Conservation (phyloP, 2,113 vertebrate species). For the Trogon surrucura region DNA sequence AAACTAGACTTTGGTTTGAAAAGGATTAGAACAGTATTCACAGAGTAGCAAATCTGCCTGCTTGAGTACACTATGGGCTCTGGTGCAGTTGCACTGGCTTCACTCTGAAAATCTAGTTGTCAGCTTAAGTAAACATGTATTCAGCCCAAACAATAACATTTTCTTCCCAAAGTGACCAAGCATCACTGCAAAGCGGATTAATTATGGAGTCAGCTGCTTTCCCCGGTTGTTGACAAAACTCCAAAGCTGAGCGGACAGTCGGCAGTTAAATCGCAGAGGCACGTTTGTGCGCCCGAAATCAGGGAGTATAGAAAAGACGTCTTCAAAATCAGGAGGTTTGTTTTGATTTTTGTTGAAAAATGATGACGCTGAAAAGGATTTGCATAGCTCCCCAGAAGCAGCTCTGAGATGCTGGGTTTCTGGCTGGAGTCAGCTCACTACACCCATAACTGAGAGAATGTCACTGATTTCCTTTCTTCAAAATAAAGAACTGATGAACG, state of each 20-base stretch:
- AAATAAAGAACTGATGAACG: not conserved
- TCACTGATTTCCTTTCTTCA: slow-evolving; percentile 25
- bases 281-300: not conserved
- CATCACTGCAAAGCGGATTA: not conserved
- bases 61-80: not conserved
- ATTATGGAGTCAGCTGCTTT: not conserved
- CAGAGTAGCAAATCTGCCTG: not conserved
- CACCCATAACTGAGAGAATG: not conserved
- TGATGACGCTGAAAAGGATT: not conserved
- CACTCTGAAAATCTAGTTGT: not conserved
- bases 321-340: not conserved
- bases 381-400: not conserved
- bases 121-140: not conserved
- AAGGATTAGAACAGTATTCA: not conserved
- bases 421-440: not conserved
- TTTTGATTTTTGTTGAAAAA: not conserved
- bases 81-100: not conserved
- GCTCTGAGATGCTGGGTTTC: not conserved
- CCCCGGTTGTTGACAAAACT: not conserved
- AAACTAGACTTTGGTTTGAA: not conserved
- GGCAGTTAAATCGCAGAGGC: not conserved
- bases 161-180: not conserved
- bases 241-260: not conserved
- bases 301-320: not conserved
- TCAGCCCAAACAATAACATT: not conserved